Evolutionary conservation across 1,140 invertebrate genomes (phyloP), one percentile per base, ranked within the genome.

Genomic region (Drosophila insularis): DNA sequence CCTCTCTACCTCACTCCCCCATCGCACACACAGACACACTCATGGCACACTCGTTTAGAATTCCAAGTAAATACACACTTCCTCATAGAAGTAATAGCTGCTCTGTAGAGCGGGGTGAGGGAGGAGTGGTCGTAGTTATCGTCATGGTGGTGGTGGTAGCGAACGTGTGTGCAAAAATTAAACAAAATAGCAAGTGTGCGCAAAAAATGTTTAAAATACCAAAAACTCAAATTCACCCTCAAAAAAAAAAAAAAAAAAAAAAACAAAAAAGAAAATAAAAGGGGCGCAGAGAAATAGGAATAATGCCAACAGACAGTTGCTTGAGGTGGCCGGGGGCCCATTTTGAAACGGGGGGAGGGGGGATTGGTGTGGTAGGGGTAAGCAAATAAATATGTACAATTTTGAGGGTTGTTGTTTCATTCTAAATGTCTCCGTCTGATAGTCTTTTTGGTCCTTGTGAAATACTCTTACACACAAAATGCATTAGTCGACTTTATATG

Each of bases 111-210:
- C 7, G 14, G 14, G 40, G 40, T 2, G 11, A 5, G 4, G n/a
- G n/a, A 8, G 32, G 32, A 11, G 32, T 8, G 10, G 32, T 8
- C 32, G 4, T 8, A 35, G 32, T 10, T 10, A 8, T 8, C 32
- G 10, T 8, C 32, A 4, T 8, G 10, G 4, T 35, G 32, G 32
- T 35, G 8, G 8, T 35, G 32, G 32, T 35, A 35, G 32, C 63
- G 65, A 73, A 60, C 68, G 80, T 63, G 80, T 63, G 71, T 71
- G 59, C 63, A 73, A 78, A 75, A 84, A 84, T 84, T 84, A 74
- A 84, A 74, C 80, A 80, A 80, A 78, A 74, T 74, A 64, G 66
- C 77, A 84, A 84, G 81, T 77, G 81, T 74, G 73, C 77, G 68
- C 43, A 79, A 74, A 74, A 74, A 75, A 31, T 73, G 73, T 84